phyloP scores from a whole-genome alignment of 2,797 vertebrate species.

The Thripadectes ignobilis region DNA sequence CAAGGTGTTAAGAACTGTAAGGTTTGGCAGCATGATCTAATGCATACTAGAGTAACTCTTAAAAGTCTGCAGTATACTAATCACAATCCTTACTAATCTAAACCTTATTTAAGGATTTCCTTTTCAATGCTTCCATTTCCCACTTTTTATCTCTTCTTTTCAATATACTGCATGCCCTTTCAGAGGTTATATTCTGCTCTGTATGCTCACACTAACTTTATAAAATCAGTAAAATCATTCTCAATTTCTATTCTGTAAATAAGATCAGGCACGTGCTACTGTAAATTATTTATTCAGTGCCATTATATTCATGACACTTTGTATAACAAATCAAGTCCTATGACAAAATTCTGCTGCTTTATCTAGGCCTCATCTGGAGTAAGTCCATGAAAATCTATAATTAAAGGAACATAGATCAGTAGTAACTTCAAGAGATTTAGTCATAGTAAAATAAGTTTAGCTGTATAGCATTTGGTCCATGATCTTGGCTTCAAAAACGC shows the following conservation, averaged over 20 bases:
- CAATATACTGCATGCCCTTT: not conserved
- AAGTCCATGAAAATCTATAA: conserved; percentile 40
- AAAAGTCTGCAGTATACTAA: not conserved
- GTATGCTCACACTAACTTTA: not conserved
- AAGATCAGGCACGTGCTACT: not conserved
- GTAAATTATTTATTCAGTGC: conserved; percentile 33
- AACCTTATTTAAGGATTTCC: not conserved
- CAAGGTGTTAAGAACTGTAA: not conserved
- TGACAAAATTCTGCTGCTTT: conserved; percentile 40
- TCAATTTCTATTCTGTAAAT: not conserved
- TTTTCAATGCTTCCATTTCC: not conserved
- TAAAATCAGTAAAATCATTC: conserved; percentile 4
- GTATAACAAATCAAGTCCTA: not conserved
- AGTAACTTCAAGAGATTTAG: conserved; percentile 24
- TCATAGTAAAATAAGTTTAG: conserved; percentile 41
- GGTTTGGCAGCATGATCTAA: not conserved
- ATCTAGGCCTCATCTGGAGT: conserved; percentile 19
- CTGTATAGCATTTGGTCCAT: conserved; percentile 31
- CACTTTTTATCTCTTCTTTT: not conserved
- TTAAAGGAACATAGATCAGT: conserved; percentile 38
- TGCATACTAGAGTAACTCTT: not conserved
- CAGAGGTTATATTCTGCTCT: not conserved
- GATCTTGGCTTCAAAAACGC: conserved; percentile 30
- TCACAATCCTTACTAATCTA: not conserved
- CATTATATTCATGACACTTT: conserved; percentile 20